Conservation (phyloP, 2,113 vertebrate species). For the Paracanthobrama guichenoti region DNA sequence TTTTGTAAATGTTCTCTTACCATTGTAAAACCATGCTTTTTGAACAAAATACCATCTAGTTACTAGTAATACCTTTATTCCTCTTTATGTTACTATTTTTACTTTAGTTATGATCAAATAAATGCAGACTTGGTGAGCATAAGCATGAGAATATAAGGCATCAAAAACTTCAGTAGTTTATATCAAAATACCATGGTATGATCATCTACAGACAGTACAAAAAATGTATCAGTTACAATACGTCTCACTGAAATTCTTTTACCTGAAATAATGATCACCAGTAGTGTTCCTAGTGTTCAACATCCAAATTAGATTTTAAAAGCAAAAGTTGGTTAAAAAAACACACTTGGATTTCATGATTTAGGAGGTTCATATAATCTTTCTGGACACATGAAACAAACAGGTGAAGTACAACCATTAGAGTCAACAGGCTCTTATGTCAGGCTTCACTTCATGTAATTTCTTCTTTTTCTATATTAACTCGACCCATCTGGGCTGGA, state of each 20-base stretch:
- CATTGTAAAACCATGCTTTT: too few species aligned
- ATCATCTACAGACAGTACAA: background rate
- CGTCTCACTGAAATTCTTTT: background rate
- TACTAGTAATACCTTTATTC: background rate
- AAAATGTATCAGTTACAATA: background rate
- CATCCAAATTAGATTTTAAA: background rate
- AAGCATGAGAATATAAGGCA: too few species aligned
- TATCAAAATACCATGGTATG: background rate
- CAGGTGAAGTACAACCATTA: slow-evolving; percentile 1
- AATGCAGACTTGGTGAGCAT: background rate
- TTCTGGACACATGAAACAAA: slow-evolving; percentile 21
- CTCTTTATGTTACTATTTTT: background rate
- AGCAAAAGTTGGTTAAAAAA: background rate
- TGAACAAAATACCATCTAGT: too few species aligned
- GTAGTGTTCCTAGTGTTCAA: background rate
- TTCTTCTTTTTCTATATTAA: slow-evolving; percentile 17
- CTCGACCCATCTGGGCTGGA: slow-evolving; percentile 19
- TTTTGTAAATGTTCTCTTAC: too few species aligned
- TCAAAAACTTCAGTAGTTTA: too few species aligned
- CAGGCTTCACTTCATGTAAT: slow-evolving; percentile 34
- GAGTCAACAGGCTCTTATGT: slow-evolving; percentile 33
- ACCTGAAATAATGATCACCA: background rate
- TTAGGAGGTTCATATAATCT: background rate
- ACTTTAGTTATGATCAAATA: background rate
- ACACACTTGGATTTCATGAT: background rate